Base-by-base conservation (phyloP, 2,113 vertebrate genomes). In the Gyps fulvus region DNA sequence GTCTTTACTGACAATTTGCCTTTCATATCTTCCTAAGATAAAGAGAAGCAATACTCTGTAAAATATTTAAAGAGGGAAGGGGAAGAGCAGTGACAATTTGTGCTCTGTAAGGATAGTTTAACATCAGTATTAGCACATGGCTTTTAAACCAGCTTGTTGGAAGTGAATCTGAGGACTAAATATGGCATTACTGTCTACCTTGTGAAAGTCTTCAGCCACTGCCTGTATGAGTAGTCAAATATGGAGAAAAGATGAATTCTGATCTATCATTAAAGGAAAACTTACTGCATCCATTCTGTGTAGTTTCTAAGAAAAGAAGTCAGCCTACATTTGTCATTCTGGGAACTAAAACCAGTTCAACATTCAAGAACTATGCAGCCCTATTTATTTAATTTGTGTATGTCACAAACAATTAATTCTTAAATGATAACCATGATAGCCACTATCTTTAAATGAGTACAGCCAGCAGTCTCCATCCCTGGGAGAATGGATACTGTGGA, bases 381-480 rank as follows among this genome's bases (percentile, higher is more conserved):
- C 43, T 62, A 63, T 90, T 94, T 86, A 78, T 93, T 89, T 83
- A 47, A 73, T 92, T 83, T 72, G 61, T 89, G 9, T 70, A 38
- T 87, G 58, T 83, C 91, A 93, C 83, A 89, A 95, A 92, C 72
- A 90, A 85, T 90, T 91, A 93, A 91, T 91, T 89, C 49, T 87
- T 83, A 76, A 82, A 87, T 82, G 3, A 85, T 58, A 95, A 82
- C 73, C 52, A 32, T 18, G 43, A 79, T 54, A 93, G 69, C 34
- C 72, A 70, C 82, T 52, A 43, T 66, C 18, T 94, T 69, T 87
- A 80, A 81, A 70, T 42, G 47, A 81, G 54, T 49, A 36, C 55
- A 89, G 82, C 38, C 83, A 93, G 87, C 91, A 87, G 29, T 31
- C 43, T 90, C 49, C 38, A 79, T 58, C 58, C 16, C 2, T 57